Percentiles rank a stretch among this genome's conserved stretches.
These are phyloP conservation scores for Ictalurus punctatus DNA, from an alignment of 2,113 vertebrate species.

Conservation along the genomic window DNA sequence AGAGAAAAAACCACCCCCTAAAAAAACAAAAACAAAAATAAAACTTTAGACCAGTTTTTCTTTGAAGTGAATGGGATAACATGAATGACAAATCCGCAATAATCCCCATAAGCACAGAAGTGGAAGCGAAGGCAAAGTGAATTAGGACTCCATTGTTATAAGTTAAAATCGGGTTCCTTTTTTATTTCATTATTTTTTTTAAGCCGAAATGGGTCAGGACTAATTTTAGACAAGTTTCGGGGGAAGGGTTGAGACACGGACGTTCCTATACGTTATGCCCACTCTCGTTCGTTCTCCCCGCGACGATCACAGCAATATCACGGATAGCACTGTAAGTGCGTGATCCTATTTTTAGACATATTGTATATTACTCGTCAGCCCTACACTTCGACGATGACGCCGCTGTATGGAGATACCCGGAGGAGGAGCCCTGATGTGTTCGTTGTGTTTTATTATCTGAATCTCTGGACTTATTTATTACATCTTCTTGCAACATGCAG, in stretches of 20 bases:
- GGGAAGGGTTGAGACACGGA: not conserved
- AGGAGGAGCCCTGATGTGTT: not conserved
- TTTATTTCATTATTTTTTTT: not conserved
- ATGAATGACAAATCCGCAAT: not conserved
- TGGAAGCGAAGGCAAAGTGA: conserved; percentile 6
- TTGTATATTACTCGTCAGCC: not conserved
- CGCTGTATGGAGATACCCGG: not conserved
- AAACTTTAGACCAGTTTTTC: not conserved
- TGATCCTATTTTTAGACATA: not conserved
- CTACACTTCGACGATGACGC: not conserved
- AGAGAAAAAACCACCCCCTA: too few relatives aligned
- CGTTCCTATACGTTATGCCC: not conserved
- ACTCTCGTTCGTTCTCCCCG: not conserved
- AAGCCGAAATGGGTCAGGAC: conserved; percentile 36
- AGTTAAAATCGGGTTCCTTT: conserved; percentile 11
- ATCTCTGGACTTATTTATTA: not conserved
- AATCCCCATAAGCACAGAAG: conserved; percentile 7
- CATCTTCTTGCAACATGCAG: not conserved
- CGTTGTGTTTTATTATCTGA: not conserved
- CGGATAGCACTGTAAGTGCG: too few relatives aligned
- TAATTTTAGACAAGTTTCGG: conserved; percentile 40
- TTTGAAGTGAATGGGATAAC: not conserved
- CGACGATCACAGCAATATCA: not conserved
- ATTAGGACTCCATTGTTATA: conserved; percentile 26
- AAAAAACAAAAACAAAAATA: not conserved